phyloP scores from a whole-genome alignment of 2,888 invertebrate genomes.

The Drosophila bunnanda region DNA sequence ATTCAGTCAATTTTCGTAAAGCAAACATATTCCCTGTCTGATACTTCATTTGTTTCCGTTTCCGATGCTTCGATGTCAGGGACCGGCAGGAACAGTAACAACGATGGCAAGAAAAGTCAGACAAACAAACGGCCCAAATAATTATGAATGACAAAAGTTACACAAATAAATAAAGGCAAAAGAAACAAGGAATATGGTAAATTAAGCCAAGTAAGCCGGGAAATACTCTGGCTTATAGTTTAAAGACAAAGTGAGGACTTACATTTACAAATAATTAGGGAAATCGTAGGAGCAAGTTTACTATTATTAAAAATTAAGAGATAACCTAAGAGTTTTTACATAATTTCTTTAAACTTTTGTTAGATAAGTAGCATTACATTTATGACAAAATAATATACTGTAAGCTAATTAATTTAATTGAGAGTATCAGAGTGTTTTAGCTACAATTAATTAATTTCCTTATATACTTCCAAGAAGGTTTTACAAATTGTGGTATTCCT shows the following conservation, averaged over 20 bases:
- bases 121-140: conserved; percentile 65
- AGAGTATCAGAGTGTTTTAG: neutral
- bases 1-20: conserved; percentile 54
- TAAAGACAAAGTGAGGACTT: neutral
- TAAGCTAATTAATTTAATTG: neutral
- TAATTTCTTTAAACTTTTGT: neutral
- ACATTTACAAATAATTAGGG: neutral
- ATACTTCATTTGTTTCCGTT: conserved; percentile 74
- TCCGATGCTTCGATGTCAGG: conserved; percentile 57
- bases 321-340: rapidly evolving
- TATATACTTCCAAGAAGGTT: neutral
- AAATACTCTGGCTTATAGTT: conserved; percentile 34
- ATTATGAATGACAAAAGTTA: conserved; percentile 80
- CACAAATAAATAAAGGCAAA: conserved; percentile 64
- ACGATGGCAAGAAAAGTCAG: conserved; percentile 31
- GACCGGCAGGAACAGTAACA: conserved; percentile 13
- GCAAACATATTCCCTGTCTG: conserved; percentile 56
- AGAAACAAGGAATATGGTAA: conserved; percentile 21
- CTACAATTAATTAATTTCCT: neutral
- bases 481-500: neutral
- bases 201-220: conserved; percentile 12
- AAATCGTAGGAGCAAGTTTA: no score
- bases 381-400: neutral
- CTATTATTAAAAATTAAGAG: rapidly evolving
- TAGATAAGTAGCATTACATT: neutral